Evolutionary conservation across 2,113 vertebrate genomes (phyloP), one percentile per base, ranked within the genome.

Genomic region (Cinclus cinclus): DNA sequence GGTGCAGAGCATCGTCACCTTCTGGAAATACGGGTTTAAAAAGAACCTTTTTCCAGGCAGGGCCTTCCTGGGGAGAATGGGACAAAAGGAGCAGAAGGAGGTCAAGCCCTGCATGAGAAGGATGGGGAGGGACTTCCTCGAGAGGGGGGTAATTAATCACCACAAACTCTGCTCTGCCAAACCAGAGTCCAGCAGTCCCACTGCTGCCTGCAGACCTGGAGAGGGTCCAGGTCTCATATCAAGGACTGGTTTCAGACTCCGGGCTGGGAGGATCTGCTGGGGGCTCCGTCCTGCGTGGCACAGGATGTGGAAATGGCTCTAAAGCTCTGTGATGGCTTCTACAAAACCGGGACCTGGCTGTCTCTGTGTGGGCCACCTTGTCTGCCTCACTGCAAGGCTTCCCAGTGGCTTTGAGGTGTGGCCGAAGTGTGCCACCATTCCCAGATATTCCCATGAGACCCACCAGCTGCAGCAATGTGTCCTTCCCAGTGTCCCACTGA

Each of bases 201-300:
- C 8, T 7, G 3, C 89, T 87, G 73, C 68, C 58, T 80, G 33
- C 18, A 35, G 53, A 24, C 1, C 68, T 33, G 76, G 76, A 83
- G 41, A 19, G 35, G 22, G 5, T 41, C 71, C 56, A 56, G 67
- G 30, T 53, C 76, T 79, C 10, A 1, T 28, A 7, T 12, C n/a
- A 5, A 31, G n/a, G 35, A 6, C 15, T 49, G 58, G 25, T 49
- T 35, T 55, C 22, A 8, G 27, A 2, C 35, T 47, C 65, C 2
- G 2, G 73, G 44, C 53, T 50, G 81, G 56, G 50, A 85, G 44
- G 42, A 56, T 8, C 27, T 60, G 65, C 52, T n/a, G 81, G 52
- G 63, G n/a, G 41, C 37, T 80, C 56, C 0, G 0, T 27, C 47
- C 81, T 46, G 31, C 73, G 1, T 0, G 0, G 53, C 22, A 16